Evolutionary conservation across 2,888 invertebrate species (phyloP).

Genomic region (Eledona agricola): DNA sequence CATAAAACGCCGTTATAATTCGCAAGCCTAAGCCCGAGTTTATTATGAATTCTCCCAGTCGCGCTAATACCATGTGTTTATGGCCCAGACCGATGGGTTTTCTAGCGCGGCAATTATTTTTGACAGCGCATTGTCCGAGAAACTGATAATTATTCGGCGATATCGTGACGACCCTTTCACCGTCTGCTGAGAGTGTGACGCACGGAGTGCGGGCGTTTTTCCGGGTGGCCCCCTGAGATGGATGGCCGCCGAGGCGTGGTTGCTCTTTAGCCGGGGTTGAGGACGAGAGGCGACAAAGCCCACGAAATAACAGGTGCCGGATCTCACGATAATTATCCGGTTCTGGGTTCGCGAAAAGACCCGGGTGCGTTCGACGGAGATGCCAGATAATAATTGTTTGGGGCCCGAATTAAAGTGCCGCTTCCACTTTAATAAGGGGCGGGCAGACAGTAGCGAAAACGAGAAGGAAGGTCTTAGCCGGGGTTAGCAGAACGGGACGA

Average conservation of each 20-base stretch:
- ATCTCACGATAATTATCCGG: constrained; percentile 39
- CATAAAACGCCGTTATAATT: constrained; percentile 29
- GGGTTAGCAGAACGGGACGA: constrained; percentile 23
- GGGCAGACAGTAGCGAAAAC: constrained; percentile 57
- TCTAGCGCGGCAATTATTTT: constrained; percentile 37
- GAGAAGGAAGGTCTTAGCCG: constrained; percentile 33
- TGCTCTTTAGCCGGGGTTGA: constrained; percentile 28
- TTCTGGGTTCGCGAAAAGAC: constrained; percentile 28
- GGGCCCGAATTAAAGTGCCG: constrained; percentile 58
- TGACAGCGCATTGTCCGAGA: constrained; percentile 39
- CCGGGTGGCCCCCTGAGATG: constrained; percentile 15
- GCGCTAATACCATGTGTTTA: too few species aligned
- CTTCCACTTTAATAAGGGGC: constrained; percentile 59
- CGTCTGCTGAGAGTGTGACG: too few species aligned
- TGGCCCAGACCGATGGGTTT: constrained; percentile 3
- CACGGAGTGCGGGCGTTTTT: constrained; percentile 11
- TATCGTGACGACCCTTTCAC: constrained; percentile 38
- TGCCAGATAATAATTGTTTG: constrained; percentile 57
- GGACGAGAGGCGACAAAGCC: constrained; percentile 33
- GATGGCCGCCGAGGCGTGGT: constrained; percentile 24
- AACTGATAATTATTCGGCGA: constrained; percentile 38
- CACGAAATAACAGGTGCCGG: constrained; percentile 38
- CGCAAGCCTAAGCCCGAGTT: constrained; percentile 11
- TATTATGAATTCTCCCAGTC: constrained; percentile 22
- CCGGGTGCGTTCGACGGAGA: constrained; percentile 38